phyloP scores from a whole-genome alignment of 2,888 invertebrate genomes.

The Brenthis daphne region DNA sequence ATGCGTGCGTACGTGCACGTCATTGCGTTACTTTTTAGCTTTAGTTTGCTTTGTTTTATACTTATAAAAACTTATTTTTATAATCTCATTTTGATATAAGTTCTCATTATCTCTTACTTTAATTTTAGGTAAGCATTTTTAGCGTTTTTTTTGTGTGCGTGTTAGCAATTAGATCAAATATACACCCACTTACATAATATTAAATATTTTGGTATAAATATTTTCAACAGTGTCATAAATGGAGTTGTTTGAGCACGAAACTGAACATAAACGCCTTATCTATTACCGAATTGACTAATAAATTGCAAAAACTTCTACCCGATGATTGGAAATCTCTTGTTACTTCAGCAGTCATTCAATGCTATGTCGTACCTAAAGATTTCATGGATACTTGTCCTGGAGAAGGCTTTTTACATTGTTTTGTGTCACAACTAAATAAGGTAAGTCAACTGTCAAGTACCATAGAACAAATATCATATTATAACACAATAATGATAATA shows the following conservation, averaged over 20 bases:
- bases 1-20: background rate
- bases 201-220: background rate
- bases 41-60: background rate
- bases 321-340: slow-evolving; percentile 56
- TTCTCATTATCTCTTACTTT: background rate
- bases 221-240: slow-evolving; percentile 60
- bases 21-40: background rate
- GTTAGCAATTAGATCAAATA: no score
- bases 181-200: no score
- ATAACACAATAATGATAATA: no score
- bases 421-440: slow-evolving; percentile 64
- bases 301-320: slow-evolving; percentile 39
- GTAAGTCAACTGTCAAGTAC: slow-evolving; percentile 42
- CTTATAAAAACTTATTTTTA: background rate
- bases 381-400: slow-evolving; percentile 68
- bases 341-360: slow-evolving; percentile 53
- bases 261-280: slow-evolving; percentile 57
- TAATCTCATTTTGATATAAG: background rate
- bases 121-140: background rate
- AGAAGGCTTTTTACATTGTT: slow-evolving; percentile 66
- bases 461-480: no score
- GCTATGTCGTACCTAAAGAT: slow-evolving; percentile 49
- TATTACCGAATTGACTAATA: slow-evolving; percentile 1
- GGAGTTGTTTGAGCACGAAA: slow-evolving; percentile 63
- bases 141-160: background rate